Base-by-base conservation (phyloP, 1,140 invertebrate genomes). In the Leucophenga varia region DNA sequence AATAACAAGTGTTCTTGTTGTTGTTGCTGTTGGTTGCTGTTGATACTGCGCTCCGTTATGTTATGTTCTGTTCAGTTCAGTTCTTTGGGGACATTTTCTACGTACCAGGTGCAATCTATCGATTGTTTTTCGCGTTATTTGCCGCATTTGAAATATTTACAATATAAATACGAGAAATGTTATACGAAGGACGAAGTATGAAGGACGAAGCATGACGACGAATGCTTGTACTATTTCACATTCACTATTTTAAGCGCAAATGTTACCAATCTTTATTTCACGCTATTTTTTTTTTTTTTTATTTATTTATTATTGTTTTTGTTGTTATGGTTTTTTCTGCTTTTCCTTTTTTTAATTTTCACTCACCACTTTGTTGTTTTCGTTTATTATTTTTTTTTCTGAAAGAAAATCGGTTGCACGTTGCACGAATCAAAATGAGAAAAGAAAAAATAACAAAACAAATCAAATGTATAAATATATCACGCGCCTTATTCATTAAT, bases 51-150 rank as follows among this genome's bases (percentile, higher is more conserved):
- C n/a, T n/a, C n/a, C n/a, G 52, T 55, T 44, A 56, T 53, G 54
- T 56, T 56, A 54, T 56, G 54, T 47, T 56, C 54, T 40, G 41
- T 38, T 28, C 39, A 36, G 35, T 54, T 32, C 42, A 30, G 39
- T 44, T 54, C 22, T 25, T 49, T n/a, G n/a, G 59, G 59, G 63
- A 64, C 63, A 67, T 59, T 67, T n/a, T 67, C 56, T 63, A 52
- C 48, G 60, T 64, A 64, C 56, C 63, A 67, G 63, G 63, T 67
- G 63, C 63, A 67, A 67, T 67, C 63, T 67, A 67, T 67, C 63
- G 63, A 67, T 67, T 49, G 59, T 22, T 47, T 42, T 47, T 49
- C 55, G 55, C 58, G 63, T 67, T 65, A 63, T 65, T 65, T 25
- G 22, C 22, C 22, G 63, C 63, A 65, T 59, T 67, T 65, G 63